Evolutionary conservation across 35 echinoderm and acorn worm species (phyloP).

Genomic region (Nesometra sesokonis): DNA sequence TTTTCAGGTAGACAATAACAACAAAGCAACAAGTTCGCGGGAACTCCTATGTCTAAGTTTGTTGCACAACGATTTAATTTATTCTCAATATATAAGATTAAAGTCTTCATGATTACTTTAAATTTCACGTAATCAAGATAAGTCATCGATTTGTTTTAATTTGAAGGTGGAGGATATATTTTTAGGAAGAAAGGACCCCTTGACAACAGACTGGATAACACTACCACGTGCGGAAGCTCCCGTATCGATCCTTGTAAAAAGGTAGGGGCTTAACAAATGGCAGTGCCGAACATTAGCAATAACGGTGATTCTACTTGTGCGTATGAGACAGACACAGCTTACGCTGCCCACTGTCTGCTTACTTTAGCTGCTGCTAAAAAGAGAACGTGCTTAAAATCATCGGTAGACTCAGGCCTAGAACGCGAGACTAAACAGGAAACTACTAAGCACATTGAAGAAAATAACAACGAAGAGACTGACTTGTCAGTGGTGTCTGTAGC

Average conservation of each 20-base stretch:
- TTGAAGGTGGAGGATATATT: neutral
- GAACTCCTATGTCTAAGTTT: neutral
- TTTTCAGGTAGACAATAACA: neutral
- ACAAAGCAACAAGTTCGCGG: neutral
- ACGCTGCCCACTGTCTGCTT: neutral
- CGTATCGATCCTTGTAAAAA: neutral
- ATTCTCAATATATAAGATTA: no score
- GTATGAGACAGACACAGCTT: neutral
- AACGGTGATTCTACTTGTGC: neutral
- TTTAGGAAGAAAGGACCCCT: neutral
- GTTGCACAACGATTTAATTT: neutral
- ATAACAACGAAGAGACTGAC: neutral
- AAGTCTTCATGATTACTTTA: no score
- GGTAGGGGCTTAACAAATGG: neutral
- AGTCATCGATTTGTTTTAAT: neutral
- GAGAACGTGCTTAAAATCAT: neutral
- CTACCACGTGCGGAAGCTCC: neutral
- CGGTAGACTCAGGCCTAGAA: neutral
- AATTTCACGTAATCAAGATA: no score
- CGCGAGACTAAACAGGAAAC: neutral
- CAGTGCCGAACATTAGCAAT: neutral
- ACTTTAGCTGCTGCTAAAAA: neutral
- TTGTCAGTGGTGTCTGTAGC: slow-evolving; percentile 31
- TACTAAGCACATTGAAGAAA: neutral
- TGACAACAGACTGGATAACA: neutral